Conservation (phyloP, 2,888 invertebrate species). For the Dynastes tityus region DNA sequence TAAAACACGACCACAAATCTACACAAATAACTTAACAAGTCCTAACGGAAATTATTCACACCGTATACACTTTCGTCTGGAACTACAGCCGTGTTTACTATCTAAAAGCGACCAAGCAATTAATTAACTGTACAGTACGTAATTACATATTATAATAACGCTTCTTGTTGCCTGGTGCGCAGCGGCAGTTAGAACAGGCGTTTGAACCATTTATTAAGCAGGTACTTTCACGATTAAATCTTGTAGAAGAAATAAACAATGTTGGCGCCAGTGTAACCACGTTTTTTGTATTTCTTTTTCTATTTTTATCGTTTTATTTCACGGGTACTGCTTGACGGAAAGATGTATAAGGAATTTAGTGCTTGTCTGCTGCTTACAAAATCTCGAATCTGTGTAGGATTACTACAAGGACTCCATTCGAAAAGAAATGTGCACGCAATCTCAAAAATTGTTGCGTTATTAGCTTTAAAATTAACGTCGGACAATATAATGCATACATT, state of each 20-base stretch:
- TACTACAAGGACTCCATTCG: neutral
- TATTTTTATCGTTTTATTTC: constrained; percentile 8
- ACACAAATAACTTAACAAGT: constrained; percentile 21
- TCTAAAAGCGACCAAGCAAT: constrained; percentile 33
- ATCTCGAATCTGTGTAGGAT: neutral
- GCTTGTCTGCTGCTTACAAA: neutral
- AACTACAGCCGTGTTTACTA: constrained; percentile 5
- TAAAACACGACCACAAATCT: constrained; percentile 28
- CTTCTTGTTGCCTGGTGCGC: constrained; percentile 25
- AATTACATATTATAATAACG: constrained; percentile 42
- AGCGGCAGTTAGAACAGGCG: constrained; percentile 17
- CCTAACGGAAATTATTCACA: constrained; percentile 30
- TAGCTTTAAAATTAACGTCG: no score
- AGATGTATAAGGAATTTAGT: neutral
- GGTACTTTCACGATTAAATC: constrained; percentile 47
- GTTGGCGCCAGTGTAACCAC: constrained; percentile 32
- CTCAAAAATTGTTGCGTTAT: no score
- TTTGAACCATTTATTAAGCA: constrained; percentile 41
- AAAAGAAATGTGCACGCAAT: no score
- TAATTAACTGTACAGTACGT: constrained; percentile 25
- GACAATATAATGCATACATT: no score
- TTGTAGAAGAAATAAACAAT: constrained; percentile 40
- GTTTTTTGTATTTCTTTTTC: constrained; percentile 13
- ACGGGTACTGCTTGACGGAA: neutral
- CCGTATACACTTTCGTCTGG: constrained; percentile 1